Conservation (phyloP, 1,140 invertebrate species). For the Formica selysi region DNA sequence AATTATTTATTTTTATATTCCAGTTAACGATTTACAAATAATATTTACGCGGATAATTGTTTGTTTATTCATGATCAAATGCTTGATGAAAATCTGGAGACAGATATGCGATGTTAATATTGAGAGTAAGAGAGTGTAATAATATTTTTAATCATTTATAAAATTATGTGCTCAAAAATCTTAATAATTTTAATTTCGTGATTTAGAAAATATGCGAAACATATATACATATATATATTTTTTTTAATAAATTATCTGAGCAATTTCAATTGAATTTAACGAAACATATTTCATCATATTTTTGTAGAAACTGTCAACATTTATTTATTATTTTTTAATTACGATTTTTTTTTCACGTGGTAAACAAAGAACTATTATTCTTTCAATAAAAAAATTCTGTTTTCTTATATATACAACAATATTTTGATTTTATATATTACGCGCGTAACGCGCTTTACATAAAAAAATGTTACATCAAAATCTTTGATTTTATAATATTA, state of each 20-base stretch:
- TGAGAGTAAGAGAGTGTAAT: not conserved
- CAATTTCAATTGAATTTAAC: not conserved
- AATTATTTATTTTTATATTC: constrained; percentile 29
- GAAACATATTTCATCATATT: not conserved
- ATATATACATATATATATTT: no score
- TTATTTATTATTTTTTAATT: not conserved
- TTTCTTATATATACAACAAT: not conserved
- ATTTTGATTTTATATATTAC: not conserved
- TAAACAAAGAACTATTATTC: not conserved
- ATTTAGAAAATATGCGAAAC: not conserved
- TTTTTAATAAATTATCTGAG: not conserved
- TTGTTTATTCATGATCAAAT: not conserved
- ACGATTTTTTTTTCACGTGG: not conserved
- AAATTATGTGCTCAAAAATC: not conserved
- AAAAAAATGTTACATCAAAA: not conserved
- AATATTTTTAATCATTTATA: not conserved
- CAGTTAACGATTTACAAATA: not conserved
- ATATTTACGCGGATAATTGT: constrained; percentile 6
- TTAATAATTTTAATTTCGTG: not conserved
- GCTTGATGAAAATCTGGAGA: not conserved
- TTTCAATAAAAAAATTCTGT: constrained; percentile 1
- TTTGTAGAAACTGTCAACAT: not conserved
- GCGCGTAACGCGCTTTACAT: not conserved
- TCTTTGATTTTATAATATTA: not conserved
- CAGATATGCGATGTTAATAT: constrained; percentile 6